phyloP scores from a whole-genome alignment of 2,113 vertebrate genomes.

The Lates calcarifer region DNA sequence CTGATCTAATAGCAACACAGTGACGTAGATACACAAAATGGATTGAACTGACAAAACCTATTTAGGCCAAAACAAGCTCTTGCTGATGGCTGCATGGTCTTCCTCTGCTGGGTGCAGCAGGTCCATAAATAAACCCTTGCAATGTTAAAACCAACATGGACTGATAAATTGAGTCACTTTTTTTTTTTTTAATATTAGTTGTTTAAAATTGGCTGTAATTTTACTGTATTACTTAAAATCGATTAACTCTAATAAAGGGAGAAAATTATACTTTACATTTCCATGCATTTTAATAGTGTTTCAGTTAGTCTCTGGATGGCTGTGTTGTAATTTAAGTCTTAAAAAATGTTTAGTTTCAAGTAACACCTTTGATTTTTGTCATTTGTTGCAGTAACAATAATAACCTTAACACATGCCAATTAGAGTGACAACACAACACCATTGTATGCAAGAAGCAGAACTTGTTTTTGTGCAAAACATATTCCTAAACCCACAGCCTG shows the following conservation, averaged over 20 bases:
- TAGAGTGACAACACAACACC: neutral
- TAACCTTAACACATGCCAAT: neutral
- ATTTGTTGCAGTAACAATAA: neutral
- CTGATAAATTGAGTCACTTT: neutral
- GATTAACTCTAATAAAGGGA: neutral
- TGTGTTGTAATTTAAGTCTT: neutral
- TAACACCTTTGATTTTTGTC: neutral
- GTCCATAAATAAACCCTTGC: slow-evolving; percentile 52
- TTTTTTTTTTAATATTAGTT: neutral
- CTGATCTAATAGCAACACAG: slow-evolving; percentile 62
- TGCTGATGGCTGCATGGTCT: slow-evolving; percentile 48
- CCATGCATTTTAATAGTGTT: neutral
- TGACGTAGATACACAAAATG: slow-evolving; percentile 62
- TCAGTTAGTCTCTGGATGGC: neutral
- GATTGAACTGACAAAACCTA: slow-evolving; percentile 71
- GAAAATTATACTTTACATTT: neutral
- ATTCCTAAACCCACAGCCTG: slow-evolving; percentile 4
- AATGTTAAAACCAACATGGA: slow-evolving; percentile 20
- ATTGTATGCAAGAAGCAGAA: neutral
- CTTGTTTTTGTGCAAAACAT: slow-evolving; percentile 20
- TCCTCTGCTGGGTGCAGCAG: slow-evolving; percentile 17
- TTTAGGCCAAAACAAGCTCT: slow-evolving; percentile 54
- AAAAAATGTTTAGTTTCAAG: neutral
- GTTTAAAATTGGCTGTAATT: slow-evolving; percentile 12
- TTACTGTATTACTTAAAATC: neutral